Base-by-base conservation (phyloP, 2,113 vertebrate species). In the Gobio gobio region DNA sequence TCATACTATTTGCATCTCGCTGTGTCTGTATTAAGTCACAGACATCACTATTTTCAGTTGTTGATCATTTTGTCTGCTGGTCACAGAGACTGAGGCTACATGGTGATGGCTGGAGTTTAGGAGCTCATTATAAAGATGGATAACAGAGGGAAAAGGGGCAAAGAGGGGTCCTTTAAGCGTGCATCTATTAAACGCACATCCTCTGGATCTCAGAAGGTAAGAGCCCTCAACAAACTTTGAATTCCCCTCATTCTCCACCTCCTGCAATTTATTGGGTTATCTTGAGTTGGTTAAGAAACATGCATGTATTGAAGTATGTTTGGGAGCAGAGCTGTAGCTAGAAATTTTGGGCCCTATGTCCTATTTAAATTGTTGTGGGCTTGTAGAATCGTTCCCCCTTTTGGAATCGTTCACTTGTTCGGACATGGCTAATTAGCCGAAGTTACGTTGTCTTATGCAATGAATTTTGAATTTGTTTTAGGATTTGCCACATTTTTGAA, bases 121-220 rank as follows among this genome's bases (percentile, higher is more conserved):
- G 5, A 47, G 16, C 5, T 40, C 49, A 45, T 33, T 47, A 54
- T 73, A 13, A 45, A 47, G 40, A 94, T 94, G 94, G 93, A 94
- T 54, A 76, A 1, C 86, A 88, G 78, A 59, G 77, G 47, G 2
- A 86, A 86, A 70, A 36, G 84, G 90, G 43, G 56, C 66, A 85
- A 91, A 89, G 66, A 93, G 83, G 89, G 94, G 16, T 99, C 97
- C 0, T 94, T 99, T 90, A 99, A 96, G 93, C 97, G 96, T 83
- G 95, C 91, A 0, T 94, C 93, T 78, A 82, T 94, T 83, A 94
- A 94, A 89, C 93, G 93, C 76, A 92, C 95, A 36, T 76, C 94
- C 0, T 99, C 96, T 2, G 97, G 96, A 83, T 99, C 98, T 0
- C 97, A 98, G 91, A 98, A 95, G 97, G 97, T 99, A 95, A 95